These are phyloP conservation scores for Dascyllus trimaculatus DNA, from an alignment of 2,113 vertebrate genomes.

Conservation along the genomic window DNA sequence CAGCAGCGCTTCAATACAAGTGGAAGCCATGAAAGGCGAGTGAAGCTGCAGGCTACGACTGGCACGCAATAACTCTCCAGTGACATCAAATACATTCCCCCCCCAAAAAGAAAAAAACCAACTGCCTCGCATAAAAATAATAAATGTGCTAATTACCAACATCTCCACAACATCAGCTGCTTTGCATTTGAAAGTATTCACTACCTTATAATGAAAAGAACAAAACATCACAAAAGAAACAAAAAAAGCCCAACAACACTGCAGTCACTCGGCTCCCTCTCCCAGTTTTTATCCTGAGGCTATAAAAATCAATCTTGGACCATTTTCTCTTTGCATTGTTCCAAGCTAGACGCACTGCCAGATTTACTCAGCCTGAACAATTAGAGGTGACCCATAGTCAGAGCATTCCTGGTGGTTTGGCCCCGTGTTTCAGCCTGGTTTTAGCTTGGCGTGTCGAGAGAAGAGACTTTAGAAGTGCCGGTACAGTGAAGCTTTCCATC, in stretches of 20 bases:
- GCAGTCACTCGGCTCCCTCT: conserved; percentile 23
- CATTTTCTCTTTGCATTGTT: conserved; percentile 45
- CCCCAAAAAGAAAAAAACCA: background rate
- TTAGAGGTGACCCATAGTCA: conserved; percentile 61
- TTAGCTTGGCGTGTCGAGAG: conserved; percentile 7
- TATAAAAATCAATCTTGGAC: conserved; percentile 50
- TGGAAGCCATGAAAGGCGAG: conserved; percentile 37
- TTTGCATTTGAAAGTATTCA: background rate
- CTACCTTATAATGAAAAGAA: background rate
- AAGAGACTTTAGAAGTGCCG: conserved; percentile 4
- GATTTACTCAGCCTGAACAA: conserved; percentile 61
- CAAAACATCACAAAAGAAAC: conserved; percentile 3
- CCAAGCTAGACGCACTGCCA: conserved; percentile 58
- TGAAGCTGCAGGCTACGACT: conserved; percentile 46
- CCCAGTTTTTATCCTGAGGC: conserved; percentile 38
- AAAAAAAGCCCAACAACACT: background rate
- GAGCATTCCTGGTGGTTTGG: conserved; percentile 56
- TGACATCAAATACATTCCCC: conserved; percentile 7
- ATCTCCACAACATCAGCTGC: background rate
- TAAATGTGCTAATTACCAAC: conserved; percentile 13
- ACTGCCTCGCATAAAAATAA: background rate
- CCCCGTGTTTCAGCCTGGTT: conserved; percentile 14
- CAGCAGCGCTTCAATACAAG: conserved; percentile 64
- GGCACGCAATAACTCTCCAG: conserved; percentile 32
- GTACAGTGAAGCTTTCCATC: conserved; percentile 57